A percentile compares a stretch with the other conserved stretches of the same genome.
Conservation (phyloP, 2,797 vertebrate genomes). For the Furcifer pardalis region DNA sequence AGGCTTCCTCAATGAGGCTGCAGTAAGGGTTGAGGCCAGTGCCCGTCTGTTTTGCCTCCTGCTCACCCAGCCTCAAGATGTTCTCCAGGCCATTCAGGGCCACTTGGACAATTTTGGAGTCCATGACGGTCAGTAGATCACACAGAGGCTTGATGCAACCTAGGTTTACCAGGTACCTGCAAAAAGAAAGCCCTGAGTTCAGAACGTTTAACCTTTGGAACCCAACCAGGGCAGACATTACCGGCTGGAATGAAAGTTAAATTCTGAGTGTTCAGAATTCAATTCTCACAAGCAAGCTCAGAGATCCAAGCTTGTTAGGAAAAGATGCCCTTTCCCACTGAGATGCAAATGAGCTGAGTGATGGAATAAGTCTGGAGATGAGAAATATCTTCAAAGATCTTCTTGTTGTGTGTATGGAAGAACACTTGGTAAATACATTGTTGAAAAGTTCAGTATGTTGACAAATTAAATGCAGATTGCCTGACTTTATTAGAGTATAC, state of each 20-base stretch:
- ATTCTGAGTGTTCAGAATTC: background rate
- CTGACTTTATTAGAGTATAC: background rate
- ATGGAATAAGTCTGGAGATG: background rate
- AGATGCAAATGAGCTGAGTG: background rate
- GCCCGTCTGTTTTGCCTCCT: conserved; percentile 88
- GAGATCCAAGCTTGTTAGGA: background rate
- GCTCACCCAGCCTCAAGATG: conserved; percentile 94
- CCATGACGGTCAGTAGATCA: conserved; percentile 97
- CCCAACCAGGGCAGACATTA: background rate
- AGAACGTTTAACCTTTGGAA: background rate
- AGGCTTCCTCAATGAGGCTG: conserved; percentile 96
- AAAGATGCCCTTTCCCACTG: background rate
- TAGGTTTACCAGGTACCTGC: conserved; percentile 93
- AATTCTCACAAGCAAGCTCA: background rate
- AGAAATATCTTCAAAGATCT: too few relatives aligned
- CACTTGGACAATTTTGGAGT: conserved; percentile 98
- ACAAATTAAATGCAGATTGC: background rate
- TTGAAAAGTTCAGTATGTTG: conserved; percentile 16
- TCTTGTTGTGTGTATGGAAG: background rate
- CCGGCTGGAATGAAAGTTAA: background rate
- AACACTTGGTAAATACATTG: background rate
- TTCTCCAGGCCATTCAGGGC: conserved; percentile 96
- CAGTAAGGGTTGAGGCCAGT: conserved; percentile 94
- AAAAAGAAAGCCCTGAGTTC: background rate
- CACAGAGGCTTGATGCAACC: conserved; percentile 97